Evolutionary conservation across 2,888 invertebrate genomes (phyloP).

Genomic region (Limnephilus rhombicus): DNA sequence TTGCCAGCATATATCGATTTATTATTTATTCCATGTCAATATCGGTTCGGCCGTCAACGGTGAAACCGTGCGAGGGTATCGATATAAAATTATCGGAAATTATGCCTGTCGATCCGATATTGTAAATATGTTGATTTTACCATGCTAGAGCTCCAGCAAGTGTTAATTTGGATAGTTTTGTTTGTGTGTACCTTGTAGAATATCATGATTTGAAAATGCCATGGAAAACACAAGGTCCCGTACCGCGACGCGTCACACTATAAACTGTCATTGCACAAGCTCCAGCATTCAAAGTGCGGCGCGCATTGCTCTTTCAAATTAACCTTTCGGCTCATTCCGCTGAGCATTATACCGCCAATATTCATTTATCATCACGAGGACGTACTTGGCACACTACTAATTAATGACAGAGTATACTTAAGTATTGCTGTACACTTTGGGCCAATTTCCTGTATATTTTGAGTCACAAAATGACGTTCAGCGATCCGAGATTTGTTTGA

Average conservation of each 20-base stretch:
- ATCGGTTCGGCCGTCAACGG: no score
- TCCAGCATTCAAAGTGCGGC: slow-evolving; percentile 4
- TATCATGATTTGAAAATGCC: slow-evolving; percentile 10
- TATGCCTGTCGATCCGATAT: no score
- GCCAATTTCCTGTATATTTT: background rate
- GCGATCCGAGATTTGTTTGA: background rate
- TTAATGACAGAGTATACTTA: background rate
- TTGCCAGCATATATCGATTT: no score
- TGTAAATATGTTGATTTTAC: no score
- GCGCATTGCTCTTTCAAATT: background rate
- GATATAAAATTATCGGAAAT: no score
- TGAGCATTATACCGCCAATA: background rate
- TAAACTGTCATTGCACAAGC: slow-evolving; percentile 20
- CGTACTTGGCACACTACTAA: background rate
- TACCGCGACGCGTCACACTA: slow-evolving; percentile 2
- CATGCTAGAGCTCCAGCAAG: background rate
- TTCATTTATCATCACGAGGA: background rate
- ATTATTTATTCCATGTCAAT: no score
- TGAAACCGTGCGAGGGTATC: no score
- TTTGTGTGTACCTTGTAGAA: slow-evolving; percentile 6
- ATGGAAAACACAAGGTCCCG: slow-evolving; percentile 17
- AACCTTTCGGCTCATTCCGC: background rate
- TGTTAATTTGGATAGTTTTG: background rate
- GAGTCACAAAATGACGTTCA: background rate
- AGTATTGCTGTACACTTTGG: background rate